A percentile compares a stretch with the other conserved stretches of the same genome.
Evolutionary conservation across 2,113 vertebrate species (phyloP).

Genomic region (Tiliqua scincoides): DNA sequence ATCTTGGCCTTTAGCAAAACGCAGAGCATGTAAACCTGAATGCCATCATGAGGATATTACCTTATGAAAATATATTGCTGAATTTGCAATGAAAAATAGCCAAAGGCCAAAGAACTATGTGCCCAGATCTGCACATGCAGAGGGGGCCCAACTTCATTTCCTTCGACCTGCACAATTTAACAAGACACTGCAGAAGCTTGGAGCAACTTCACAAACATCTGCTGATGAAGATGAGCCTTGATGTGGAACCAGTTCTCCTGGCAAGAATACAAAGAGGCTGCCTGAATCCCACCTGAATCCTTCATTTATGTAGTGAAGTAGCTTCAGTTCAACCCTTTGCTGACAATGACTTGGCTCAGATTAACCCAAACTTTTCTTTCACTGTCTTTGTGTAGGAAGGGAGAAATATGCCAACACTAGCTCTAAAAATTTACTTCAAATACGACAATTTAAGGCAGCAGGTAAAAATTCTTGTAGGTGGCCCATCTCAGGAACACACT

Average conservation of each 20-base stretch:
- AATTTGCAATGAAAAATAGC: not conserved
- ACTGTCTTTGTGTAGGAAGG: slow-evolving; percentile 34
- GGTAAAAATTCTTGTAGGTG: slow-evolving; percentile 41
- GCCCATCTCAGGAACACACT: not conserved
- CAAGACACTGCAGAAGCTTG: not conserved
- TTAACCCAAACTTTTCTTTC: not conserved
- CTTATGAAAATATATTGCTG: slow-evolving; percentile 19
- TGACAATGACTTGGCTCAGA: not conserved
- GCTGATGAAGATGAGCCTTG: not conserved
- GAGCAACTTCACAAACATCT: not conserved
- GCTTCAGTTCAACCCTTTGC: not conserved
- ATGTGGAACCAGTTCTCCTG: not conserved
- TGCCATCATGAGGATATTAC: slow-evolving; percentile 3
- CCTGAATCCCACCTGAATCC: not conserved
- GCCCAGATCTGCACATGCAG: not conserved
- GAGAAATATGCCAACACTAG: slow-evolving; percentile 42
- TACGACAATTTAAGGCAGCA: slow-evolving; percentile 38
- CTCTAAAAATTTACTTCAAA: slow-evolving; percentile 55
- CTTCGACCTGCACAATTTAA: not conserved
- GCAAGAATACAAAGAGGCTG: not conserved
- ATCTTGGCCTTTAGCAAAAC: not conserved
- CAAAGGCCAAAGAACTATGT: not conserved
- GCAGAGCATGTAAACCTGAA: not conserved
- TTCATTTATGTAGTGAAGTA: not conserved
- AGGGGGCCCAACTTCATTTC: not conserved